Evolutionary conservation across 2,888 invertebrate genomes (phyloP), one percentile per base, ranked within the genome.

Genomic region (Aphidius colemani): DNA sequence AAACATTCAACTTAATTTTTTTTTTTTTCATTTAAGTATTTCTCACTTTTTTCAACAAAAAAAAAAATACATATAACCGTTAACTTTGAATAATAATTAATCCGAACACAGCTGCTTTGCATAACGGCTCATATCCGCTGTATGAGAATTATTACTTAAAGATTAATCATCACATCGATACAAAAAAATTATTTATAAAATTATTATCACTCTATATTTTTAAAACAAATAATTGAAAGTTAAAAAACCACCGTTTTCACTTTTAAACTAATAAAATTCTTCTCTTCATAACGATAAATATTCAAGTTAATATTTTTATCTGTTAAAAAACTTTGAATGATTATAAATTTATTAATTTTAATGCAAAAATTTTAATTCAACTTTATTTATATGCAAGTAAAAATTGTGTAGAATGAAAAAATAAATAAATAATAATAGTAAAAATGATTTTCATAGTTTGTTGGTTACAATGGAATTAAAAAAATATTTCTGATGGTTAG

Each of bases 41-140:
- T n/a, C 58, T 59, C 64, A 45, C 53, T 53, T 41, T 57, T 59
- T 13, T 40, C 7, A 59, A 40, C 41, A 59, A 41, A 59, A 50
- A 13, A 59, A 11, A 59, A 53, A 18, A 18, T 11, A 30, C 49
- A 59, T 48, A 53, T 43, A 48, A 66, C 70, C 70, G 70, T 70
- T 70, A 70, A 72, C 68, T 77, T 76, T 75, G 75, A 76, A 76
- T 78, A 76, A 78, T 76, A 77, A 78, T 78, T 78, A 78, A 78
- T 75, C 67, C 65, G 41, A 66, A 70, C 65, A 65, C 70, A 69
- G 69, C 70, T 74, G 73, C 71, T 76, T 72, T 69, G 70, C 72
- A 71, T 77, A 78, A 78, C 77, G 76, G 76, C 75, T 75, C 72
- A 77, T 77, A 77, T 78, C 76, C 78, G 75, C 69, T 70, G 66